Base-by-base conservation (phyloP, 2,888 invertebrate genomes). In the Phaedon cochleariae region DNA sequence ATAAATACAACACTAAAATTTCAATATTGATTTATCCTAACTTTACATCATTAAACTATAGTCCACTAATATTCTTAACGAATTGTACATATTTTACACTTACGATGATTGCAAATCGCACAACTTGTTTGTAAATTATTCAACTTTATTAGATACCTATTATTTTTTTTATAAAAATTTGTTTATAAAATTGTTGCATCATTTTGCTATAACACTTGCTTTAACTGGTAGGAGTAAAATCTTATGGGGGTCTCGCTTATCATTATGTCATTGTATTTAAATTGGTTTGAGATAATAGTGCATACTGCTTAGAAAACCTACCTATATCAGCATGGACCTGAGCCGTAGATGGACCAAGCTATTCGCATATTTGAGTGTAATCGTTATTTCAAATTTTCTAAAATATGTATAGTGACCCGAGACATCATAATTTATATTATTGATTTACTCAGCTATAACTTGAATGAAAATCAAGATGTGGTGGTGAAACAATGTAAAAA, bases 21-120 rank as follows among this genome's bases (percentile, higher is more conserved):
- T 74, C 72, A 72, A 41, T 41, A 3, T 10, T 15, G 3, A 68
- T 74, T 76, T 71, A 68, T 63, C 63, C 76, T 71, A 71, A 70
- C 72, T 76, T 73, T 75, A 71, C 72, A 74, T 68, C 69, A 63
- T 73, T 64, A 59, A 58, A 57, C 70, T 73, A 78, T 73, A 78
- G 73, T 74, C 73, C 75, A 77, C 77, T 78, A 77, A 73, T 76
- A 74, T 71, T 76, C 64, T 76, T 75, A 74, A 75, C 79, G 79
- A 80, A 81, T 81, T 81, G 79, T 81, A 81, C 80, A 82, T 76
- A 80, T 75, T 77, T 77, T 82, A 82, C 81, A 81, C 71, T 79
- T 78, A 81, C 78, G 80, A 80, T 83, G 83, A 83, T 83, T 83
- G 83, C 82, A 82, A 79, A 79, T 83, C 83, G 82, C 83, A 82